A percentile compares a stretch with the other conserved stretches of the same genome.
Conservation (phyloP, 2,888 invertebrate genomes). For the Automeris io region DNA sequence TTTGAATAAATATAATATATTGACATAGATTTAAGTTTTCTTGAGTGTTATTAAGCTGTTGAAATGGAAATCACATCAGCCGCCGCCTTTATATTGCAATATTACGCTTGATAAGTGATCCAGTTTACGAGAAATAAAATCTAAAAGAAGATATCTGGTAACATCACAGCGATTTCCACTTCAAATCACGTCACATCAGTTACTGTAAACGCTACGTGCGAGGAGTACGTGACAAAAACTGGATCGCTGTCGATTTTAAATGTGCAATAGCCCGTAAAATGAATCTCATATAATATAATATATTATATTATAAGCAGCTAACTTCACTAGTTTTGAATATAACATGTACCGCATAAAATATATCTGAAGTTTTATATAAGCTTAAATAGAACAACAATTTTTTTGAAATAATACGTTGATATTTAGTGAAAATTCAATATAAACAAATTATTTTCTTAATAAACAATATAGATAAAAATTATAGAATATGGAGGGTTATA, state of each 20-base stretch:
- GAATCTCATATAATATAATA: conserved; percentile 43
- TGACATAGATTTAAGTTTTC: no score
- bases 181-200: conserved; percentile 21
- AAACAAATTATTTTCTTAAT: no score
- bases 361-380: no score
- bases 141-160: conserved; percentile 1
- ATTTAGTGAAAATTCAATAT: no score
- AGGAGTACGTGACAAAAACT: conserved; percentile 30
- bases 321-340: no score
- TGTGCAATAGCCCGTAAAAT: conserved; percentile 39
- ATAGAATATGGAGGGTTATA: no score
- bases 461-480: no score
- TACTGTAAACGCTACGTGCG: conserved; percentile 20
- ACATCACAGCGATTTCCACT: conserved; percentile 10
- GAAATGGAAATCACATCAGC: not conserved
- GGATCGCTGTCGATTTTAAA: conserved; percentile 37
- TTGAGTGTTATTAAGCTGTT: not conserved
- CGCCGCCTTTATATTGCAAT: not conserved
- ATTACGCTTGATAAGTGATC: conserved; percentile 5
- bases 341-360: no score
- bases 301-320: no score
- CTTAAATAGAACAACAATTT: no score
- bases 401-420: no score
- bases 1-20: no score
- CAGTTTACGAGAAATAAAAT: conserved; percentile 4